These are phyloP conservation scores for Eucera pruinosa DNA, from an alignment of 2,888 invertebrate species.

Conservation along the genomic window DNA sequence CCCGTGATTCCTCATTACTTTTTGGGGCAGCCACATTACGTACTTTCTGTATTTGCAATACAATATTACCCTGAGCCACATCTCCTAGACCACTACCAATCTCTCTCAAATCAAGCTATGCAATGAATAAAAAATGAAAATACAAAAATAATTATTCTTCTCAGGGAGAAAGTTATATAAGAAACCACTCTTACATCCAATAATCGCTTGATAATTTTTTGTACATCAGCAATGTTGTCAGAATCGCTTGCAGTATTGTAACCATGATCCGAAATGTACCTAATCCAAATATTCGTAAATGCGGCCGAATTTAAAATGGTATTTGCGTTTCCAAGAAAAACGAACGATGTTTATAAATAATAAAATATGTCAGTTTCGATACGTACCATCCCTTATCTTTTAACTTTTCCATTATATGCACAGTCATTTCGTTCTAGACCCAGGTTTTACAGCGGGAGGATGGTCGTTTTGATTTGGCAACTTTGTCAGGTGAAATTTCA, in stretches of 20 bases:
- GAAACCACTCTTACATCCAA: slow-evolving; percentile 87
- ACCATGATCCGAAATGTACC: slow-evolving; percentile 91
- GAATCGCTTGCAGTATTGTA: slow-evolving; percentile 88
- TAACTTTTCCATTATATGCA: slow-evolving; percentile 86
- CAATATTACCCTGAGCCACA: slow-evolving; percentile 84
- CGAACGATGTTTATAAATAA: slow-evolving; percentile 20
- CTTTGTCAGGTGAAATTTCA: slow-evolving; percentile 36
- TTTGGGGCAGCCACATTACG: slow-evolving; percentile 96
- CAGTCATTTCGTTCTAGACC: slow-evolving; percentile 50
- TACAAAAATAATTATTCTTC: background rate
- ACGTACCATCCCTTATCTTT: slow-evolving; percentile 89
- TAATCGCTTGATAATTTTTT: slow-evolving; percentile 88
- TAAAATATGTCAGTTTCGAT: slow-evolving; percentile 9
- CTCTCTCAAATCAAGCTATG: slow-evolving; percentile 91
- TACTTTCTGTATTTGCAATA: slow-evolving; percentile 95
- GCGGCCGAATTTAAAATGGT: slow-evolving; percentile 11
- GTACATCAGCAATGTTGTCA: slow-evolving; percentile 87
- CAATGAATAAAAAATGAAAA: slow-evolving; percentile 11
- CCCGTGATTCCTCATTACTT: slow-evolving; percentile 93
- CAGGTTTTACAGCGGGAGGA: slow-evolving; percentile 14
- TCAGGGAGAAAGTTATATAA: background rate
- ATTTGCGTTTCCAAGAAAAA: background rate
- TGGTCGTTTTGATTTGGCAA: slow-evolving; percentile 4
- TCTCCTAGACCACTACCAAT: slow-evolving; percentile 88
- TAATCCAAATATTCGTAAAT: slow-evolving; percentile 75